Evolutionary conservation across 1,140 invertebrate species (phyloP).

Genomic region (Brachionus koreanus): DNA sequence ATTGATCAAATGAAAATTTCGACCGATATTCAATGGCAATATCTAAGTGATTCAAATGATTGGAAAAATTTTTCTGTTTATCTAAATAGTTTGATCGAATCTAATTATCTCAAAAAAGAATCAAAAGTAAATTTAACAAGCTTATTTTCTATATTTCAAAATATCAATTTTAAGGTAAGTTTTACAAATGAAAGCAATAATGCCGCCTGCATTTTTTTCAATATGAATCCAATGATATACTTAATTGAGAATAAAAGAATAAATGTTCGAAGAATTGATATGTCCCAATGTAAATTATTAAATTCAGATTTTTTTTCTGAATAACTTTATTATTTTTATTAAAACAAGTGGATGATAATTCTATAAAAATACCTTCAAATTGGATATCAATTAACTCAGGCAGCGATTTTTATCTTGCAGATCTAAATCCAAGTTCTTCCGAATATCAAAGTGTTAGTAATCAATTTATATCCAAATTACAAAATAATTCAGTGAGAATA

Average conservation of each 20-base stretch:
- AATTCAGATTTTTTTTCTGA: too few relatives aligned
- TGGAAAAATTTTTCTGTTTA: slow-evolving; percentile 17
- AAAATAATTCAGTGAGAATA: background rate
- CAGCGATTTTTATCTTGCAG: background rate
- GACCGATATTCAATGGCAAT: slow-evolving; percentile 29
- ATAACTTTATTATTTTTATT: background rate
- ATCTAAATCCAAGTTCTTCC: background rate
- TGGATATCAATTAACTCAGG: background rate
- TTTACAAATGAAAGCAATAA: background rate
- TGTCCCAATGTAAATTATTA: background rate
- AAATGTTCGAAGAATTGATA: background rate
- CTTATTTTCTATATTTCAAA: background rate
- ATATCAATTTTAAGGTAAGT: background rate
- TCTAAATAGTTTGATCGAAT: slow-evolving; percentile 30
- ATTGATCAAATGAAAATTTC: background rate
- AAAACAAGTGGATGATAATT: background rate
- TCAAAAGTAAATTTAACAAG: background rate
- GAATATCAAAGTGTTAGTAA: background rate
- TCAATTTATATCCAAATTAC: background rate
- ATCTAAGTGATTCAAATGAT: background rate
- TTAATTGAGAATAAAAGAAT: background rate
- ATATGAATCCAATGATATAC: background rate
- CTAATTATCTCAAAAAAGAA: background rate
- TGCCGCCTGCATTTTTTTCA: background rate
- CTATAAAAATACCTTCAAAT: background rate